Conservation (phyloP, 2,113 vertebrate genomes). For the Lasiurus cinereus region DNA sequence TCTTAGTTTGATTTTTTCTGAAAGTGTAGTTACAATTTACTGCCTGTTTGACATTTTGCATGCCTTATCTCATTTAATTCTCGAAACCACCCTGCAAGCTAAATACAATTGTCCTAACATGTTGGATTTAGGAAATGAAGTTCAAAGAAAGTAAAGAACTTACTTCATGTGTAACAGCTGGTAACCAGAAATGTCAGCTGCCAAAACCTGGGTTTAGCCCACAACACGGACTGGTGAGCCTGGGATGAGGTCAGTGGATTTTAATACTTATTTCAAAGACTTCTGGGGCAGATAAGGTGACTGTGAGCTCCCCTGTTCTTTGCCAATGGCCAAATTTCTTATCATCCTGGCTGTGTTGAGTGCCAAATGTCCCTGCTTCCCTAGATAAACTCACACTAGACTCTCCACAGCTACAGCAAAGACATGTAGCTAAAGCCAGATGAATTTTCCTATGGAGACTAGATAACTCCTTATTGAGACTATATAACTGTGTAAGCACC, state of each 20-base stretch:
- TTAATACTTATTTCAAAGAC: not conserved
- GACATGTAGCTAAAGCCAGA: not conserved
- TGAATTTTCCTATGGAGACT: not conserved
- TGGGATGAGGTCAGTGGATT: not conserved
- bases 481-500: no score
- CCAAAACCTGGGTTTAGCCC: not conserved
- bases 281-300: not conserved
- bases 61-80: conserved; percentile 5
- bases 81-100: not conserved
- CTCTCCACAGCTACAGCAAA: not conserved
- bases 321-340: not conserved
- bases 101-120: not conserved
- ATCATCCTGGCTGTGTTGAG: not conserved
- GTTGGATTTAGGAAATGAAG: not conserved
- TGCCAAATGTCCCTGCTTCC: not conserved
- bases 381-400: not conserved
- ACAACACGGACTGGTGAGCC: not conserved
- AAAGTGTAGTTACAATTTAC: not conserved
- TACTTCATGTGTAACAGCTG: not conserved
- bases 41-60: not conserved
- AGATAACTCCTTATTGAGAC: not conserved
- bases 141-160: not conserved
- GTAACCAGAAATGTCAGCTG: not conserved
- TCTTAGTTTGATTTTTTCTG: conserved; percentile 19
- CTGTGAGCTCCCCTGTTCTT: not conserved